Evolutionary conservation across 2,888 invertebrate species (phyloP), one percentile per base, ranked within the genome.

Genomic region (Epinotia ramella): DNA sequence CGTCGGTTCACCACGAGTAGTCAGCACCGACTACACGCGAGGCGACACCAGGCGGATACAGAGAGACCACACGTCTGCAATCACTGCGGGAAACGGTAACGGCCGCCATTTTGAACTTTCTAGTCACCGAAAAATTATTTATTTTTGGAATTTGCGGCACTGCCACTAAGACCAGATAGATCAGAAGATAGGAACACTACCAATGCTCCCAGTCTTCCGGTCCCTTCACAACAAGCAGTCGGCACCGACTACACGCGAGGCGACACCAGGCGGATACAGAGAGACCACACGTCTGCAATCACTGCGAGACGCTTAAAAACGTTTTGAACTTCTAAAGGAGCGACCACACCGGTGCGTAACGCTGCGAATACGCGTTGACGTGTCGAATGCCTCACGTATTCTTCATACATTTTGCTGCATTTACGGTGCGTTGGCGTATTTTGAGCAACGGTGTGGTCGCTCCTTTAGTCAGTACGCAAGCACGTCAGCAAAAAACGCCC

Each of bases 181-280:
- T n/a, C n/a, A n/a, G n/a, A n/a, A n/a, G n/a, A 97, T 87, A 97
- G 97, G n/a, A n/a, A 82, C 97, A 97, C 0, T 97, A 96, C 88
- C 92, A 93, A 78, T 98, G 97, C 86, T 89, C 94, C 60, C 90
- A 94, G 64, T 97, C 97, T 80, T 95, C 95, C 28, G 95, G 96
- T 24, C 95, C 95, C 77, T 97, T 97, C 89, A 96, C 97, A 57
- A 97, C 97, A 0, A 96, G 96, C 12, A 97, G 96, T 20, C 97
- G 97, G 86, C 96, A 95, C 83, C 95, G 96, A 66, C 91, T 96
- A 78, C 97, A 97, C 83, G 90, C 95, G 20, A 95, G 96, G 81
- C 88, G 96, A 0, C 92, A 92, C 81, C 77, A 78, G 63, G 28
- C 63, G 20, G 69, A 69, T 74, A 73, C 81, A 6, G 81, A 82